These are phyloP conservation scores for Scatophagus argus DNA, from an alignment of 2,113 vertebrate genomes.

Conservation along the genomic window DNA sequence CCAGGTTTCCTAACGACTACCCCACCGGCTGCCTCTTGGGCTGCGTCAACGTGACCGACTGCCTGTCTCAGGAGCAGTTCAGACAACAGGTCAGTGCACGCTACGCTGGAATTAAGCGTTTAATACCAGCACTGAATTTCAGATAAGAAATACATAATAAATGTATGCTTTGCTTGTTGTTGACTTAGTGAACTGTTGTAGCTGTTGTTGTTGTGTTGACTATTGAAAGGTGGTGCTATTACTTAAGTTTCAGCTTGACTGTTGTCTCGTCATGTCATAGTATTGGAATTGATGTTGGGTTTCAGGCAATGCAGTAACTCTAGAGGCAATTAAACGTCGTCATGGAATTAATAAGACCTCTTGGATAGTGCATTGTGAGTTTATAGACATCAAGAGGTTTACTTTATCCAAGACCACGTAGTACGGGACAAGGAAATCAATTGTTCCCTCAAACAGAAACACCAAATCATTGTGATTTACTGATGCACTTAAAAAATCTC, in stretches of 20 bases:
- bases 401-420: not conserved
- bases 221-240: too few species aligned
- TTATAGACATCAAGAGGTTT: conserved; percentile 13
- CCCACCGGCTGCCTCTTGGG: conserved; percentile 95
- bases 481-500: not conserved
- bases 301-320: not conserved
- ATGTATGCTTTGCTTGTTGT: not conserved
- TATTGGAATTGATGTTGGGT: not conserved
- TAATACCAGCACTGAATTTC: not conserved
- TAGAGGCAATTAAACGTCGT: not conserved
- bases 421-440: not conserved
- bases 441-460: not conserved
- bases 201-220: not conserved
- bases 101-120: not conserved
- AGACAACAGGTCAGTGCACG: conserved; percentile 88
- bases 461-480: not conserved
- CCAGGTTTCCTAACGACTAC: conserved; percentile 92
- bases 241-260: not conserved
- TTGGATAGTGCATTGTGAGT: not conserved
- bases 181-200: not conserved
- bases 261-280: not conserved
- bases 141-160: not conserved
- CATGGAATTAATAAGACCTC: not conserved
- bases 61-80: conserved; percentile 93
- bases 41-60: conserved; percentile 91